phyloP scores from a whole-genome alignment of 2,113 vertebrate species.

The Drymodes brunneopygia region DNA sequence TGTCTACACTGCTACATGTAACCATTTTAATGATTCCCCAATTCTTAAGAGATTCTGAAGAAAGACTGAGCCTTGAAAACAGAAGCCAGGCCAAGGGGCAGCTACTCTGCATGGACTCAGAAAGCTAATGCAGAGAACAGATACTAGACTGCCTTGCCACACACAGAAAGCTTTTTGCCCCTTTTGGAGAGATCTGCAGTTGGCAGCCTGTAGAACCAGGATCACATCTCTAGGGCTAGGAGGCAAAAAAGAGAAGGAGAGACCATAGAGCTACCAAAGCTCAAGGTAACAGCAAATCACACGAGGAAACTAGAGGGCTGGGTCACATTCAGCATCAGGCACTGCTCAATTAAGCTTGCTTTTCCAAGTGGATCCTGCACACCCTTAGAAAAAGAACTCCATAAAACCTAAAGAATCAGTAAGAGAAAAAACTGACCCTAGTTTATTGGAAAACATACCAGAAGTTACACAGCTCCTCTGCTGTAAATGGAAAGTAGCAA shows the following conservation, averaged over 20 bases:
- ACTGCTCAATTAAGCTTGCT: neutral
- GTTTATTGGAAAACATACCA: neutral
- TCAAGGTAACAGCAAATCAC: neutral
- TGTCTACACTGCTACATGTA: neutral
- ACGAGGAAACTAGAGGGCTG: neutral
- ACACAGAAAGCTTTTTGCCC: neutral
- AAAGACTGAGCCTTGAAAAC: neutral
- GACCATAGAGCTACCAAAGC: neutral
- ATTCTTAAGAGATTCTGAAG: neutral
- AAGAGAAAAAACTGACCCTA: neutral
- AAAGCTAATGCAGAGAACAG: neutral
- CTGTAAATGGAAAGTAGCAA: neutral
- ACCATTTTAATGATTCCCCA: neutral
- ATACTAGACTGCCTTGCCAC: neutral
- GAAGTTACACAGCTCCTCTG: neutral
- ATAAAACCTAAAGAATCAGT: neutral
- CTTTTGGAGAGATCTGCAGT: neutral
- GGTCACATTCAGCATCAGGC: neutral
- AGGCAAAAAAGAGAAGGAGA: neutral
- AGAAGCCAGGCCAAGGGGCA: neutral
- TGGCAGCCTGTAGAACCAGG: neutral
- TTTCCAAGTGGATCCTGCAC: neutral
- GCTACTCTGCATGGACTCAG: neutral
- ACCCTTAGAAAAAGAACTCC: neutral
- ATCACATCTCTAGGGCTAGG: neutral